A percentile compares a stretch with the other conserved stretches of the same genome.
phyloP scores from a whole-genome alignment of 2,888 invertebrate species.

The Alitta virens region DNA sequence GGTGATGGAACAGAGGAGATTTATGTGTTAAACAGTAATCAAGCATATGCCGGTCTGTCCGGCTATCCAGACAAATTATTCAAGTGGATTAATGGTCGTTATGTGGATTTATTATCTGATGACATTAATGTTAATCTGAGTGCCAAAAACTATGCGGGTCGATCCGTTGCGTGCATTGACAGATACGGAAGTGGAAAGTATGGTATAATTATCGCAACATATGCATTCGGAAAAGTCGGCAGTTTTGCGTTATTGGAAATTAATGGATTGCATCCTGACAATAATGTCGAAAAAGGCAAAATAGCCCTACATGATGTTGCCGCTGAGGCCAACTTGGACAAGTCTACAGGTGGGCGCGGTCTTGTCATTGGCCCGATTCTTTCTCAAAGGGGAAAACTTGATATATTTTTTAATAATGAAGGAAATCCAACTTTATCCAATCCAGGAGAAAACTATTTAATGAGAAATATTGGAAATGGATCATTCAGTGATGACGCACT shows the following conservation, averaged over 20 bases:
- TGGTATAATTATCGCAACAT: constrained; percentile 41
- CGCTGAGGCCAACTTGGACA: constrained; percentile 37
- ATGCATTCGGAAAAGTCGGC: constrained; percentile 32
- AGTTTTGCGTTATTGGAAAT: constrained; percentile 45
- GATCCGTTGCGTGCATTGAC: constrained; percentile 47
- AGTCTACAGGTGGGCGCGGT: constrained; percentile 44
- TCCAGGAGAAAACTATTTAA: constrained; percentile 41
- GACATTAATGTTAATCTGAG: constrained; percentile 32
- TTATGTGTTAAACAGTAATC: constrained; percentile 47
- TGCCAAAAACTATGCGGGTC: constrained; percentile 38
- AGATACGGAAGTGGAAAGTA: constrained; percentile 43
- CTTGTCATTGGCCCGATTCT: constrained; percentile 46
- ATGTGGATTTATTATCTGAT: constrained; percentile 41
- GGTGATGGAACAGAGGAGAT: constrained; percentile 50
- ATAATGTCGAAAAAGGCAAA: constrained; percentile 34
- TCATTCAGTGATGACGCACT: constrained; percentile 38
- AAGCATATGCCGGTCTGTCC: constrained; percentile 38
- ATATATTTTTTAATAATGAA: constrained; percentile 48
- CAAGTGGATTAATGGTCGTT: constrained; percentile 40
- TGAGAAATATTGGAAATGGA: constrained; percentile 42
- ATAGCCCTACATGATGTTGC: constrained; percentile 41
- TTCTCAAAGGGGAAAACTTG: constrained; percentile 36
- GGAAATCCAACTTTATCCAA: constrained; percentile 31
- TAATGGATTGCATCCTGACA: constrained; percentile 34
- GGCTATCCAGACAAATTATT: constrained; percentile 43